A percentile compares a stretch with the other conserved stretches of the same genome.
Evolutionary conservation across 2,113 vertebrate genomes (phyloP).

Genomic region (Syrrhaptes paradoxus): DNA sequence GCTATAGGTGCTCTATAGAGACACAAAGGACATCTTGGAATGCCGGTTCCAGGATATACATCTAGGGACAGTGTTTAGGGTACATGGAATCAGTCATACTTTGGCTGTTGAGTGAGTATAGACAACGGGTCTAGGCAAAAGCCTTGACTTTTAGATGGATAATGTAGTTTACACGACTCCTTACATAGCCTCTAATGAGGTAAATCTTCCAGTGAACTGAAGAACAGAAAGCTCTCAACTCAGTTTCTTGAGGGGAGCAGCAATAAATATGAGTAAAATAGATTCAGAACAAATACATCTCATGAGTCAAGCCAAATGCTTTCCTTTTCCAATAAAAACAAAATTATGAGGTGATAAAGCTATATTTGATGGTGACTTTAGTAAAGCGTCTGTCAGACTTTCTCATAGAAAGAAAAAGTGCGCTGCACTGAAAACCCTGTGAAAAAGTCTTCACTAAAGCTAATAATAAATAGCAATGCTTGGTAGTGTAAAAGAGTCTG

Average conservation of each 20-base stretch:
- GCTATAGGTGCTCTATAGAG: not conserved
- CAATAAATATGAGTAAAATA: slow-evolving; percentile 3
- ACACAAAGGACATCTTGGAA: not conserved
- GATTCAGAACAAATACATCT: not conserved
- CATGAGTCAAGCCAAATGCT: not conserved
- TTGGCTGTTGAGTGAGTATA: not conserved
- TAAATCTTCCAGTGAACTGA: not conserved
- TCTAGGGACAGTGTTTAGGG: not conserved
- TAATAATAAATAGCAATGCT: not conserved
- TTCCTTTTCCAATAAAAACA: slow-evolving; percentile 10
- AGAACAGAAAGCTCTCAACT: not conserved
- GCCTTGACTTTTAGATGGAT: not conserved
- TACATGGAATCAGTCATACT: not conserved
- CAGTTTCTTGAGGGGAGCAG: not conserved
- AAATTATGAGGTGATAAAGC: not conserved
- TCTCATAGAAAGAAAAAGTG: not conserved
- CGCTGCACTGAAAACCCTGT: not conserved
- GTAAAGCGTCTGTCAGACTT: not conserved
- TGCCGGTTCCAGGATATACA: rapidly evolving
- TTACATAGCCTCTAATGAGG: not conserved
- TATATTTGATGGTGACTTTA: not conserved
- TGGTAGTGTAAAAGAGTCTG: not conserved
- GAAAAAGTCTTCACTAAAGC: not conserved
- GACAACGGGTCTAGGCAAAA: not conserved
- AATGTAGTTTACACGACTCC: not conserved